Base-by-base conservation (phyloP, 2,888 invertebrate species). In the Synanthedon tipuliformis region DNA sequence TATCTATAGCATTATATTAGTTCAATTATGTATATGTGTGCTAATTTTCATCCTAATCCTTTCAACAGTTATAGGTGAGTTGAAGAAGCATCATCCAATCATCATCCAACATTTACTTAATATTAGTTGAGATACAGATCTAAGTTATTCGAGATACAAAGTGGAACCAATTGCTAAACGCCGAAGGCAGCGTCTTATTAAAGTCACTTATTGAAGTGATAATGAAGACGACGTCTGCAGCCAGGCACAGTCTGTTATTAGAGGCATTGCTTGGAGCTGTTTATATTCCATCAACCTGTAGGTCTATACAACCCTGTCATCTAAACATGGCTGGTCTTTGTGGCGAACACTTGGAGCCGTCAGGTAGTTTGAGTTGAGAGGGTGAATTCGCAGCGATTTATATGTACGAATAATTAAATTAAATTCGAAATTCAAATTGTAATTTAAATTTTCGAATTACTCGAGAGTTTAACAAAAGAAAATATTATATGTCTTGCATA, bases 161-260 rank as follows among this genome's bases (percentile, higher is more conserved):
- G 55, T 48, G 55, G 57, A 57, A 54, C 55, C 53, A 16, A 52
- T 53, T 51, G 48, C 53, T 27, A 53, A 54, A 50, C 45, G 58
- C 57, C 56, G 54, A 53, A 53, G 59, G 60, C 58, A 57, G 54
- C 59, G 62, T 64, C 64, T 66, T 67, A 69, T 68, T 67, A 67
- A 66, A 72, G 64, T 66, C 68, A 62, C 66, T 63, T 63, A 69
- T 65, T 71, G 68, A 65, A 63, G 67, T 65, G 63, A 65, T 70
- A 73, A 74, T 68, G 66, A 66, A 68, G 64, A 64, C 61, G 62
- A 54, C 61, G 62, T 57, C 57, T 63, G 61, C 57, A 61, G 58
- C 56, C 50, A 52, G 49, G 54, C 52, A 18, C 56, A 49, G 56
- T 49, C 57, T 55, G 58, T 57, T 60, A 55, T 58, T 53, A 58